phyloP scores from a whole-genome alignment of 2,888 invertebrate genomes.

The Pseudococcus jackbeardsleyi region DNA sequence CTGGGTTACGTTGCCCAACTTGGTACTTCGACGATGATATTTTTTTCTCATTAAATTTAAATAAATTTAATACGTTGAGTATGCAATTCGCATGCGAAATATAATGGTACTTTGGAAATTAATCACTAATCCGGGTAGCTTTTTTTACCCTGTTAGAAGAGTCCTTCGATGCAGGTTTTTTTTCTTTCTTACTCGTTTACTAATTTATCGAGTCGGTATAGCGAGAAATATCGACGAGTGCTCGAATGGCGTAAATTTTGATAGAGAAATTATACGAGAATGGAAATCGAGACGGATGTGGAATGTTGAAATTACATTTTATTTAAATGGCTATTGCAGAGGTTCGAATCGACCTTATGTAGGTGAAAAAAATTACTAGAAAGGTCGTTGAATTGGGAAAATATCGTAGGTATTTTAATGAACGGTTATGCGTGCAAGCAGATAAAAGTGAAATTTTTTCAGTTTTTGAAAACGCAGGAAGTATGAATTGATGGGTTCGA shows the following conservation, averaged over 20 bases:
- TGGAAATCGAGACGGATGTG: neutral
- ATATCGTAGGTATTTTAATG: too few species aligned
- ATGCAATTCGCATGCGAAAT: neutral
- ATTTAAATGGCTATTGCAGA: neutral
- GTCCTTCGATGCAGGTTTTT: constrained; percentile 3
- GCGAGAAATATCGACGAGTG: neutral
- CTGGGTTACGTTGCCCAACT: neutral
- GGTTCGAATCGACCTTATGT: neutral
- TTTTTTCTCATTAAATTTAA: constrained; percentile 13
- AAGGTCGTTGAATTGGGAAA: too few species aligned
- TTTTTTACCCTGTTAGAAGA: neutral
- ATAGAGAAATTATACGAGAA: constrained; percentile 1
- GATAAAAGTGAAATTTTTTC: too few species aligned
- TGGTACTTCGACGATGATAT: neutral
- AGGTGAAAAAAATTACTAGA: neutral
- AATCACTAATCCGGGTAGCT: neutral
- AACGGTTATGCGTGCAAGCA: too few species aligned
- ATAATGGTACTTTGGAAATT: constrained; percentile 16
- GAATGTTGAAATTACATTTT: neutral
- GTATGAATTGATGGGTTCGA: too few species aligned
- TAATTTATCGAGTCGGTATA: constrained; percentile 12
- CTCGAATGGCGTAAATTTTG: neutral
- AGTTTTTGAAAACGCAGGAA: too few species aligned
- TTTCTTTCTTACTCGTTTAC: neutral
- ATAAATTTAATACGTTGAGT: neutral